Evolutionary conservation across 1,140 invertebrate genomes (phyloP), one percentile per base, ranked within the genome.

Genomic region (Eupeodes corollae): DNA sequence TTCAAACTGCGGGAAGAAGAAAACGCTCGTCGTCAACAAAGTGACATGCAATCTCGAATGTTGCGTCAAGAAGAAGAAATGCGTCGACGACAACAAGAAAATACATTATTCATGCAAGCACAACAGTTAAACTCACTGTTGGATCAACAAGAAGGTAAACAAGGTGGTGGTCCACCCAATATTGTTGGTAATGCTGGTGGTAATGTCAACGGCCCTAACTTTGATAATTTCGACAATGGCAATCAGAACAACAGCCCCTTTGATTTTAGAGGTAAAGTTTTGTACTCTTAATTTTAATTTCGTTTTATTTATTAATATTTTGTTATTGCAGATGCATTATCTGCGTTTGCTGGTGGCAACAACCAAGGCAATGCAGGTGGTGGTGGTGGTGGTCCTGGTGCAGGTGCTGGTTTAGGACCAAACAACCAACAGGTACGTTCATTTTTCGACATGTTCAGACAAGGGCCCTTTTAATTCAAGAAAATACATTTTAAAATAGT

Each of bases 1-100:
- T 79, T 85, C 50, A 77, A 86, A 38, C 79, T 80, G 19, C 73
- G 79, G 6, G 86, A 88, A 57, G 83, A 86, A 59, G 79, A 80
- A 61, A 71, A 79, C 19, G 70, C 84, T 58, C 73, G 82, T 48
- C 75, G 81, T 11, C 80, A 86, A 55, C 79, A 85, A 59, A 80
- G 79, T 66, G 82, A 88, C 61, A 78, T 89, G 68, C 73, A 83
- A 48, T 71, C 78, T 50, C 77, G 85, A 49, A 83, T 89, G 71
- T 75, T 82, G 44, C 70, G 73, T 19, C 84, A 88, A 65, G 85
- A 90, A 65, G 88, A 91, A 61, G 86, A 91, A 58, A 68, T 90
- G 55, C 78, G 86, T 40, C 75, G 85, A 42, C 71, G 85, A 21
- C 83, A 87, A 62, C 83, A 88, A 66, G 84, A 88, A 71, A 87